Base-by-base conservation (phyloP, 2,888 invertebrate genomes). In the Portevinia maculata region DNA sequence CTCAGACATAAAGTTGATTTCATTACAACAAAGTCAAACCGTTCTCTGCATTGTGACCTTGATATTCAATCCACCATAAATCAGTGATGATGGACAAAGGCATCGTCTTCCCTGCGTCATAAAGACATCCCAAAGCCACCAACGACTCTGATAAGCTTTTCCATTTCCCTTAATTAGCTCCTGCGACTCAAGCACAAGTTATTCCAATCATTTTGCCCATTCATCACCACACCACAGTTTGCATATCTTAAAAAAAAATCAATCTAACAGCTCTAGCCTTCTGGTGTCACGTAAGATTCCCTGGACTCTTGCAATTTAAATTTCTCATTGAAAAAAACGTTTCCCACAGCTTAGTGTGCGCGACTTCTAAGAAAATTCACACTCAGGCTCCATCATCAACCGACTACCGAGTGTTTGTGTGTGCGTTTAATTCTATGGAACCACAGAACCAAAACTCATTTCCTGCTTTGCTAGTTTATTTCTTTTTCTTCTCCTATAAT, bases 361-460 rank as follows among this genome's bases (percentile, higher is more conserved):
- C 17, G 50, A 60, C 83, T 78, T 81, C 71, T 34, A 65, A 44
- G 75, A 52, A 78, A 71, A 73, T 71, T 71, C 67, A 73, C 78
- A 83, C 70, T 64, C 53, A 15, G n/a, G 30, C n/a, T 34, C 53
- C 50, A 32, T 9, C 8, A 69, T 59, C 69, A 52, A 67, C 44
- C 52, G 11, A 8, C 30, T 50, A 32, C 37, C 41, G 34, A 19
- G 41, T 24, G 53, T 32, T 17, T 46, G 32, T 52, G 34, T 62
- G 44, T 50, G 17, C 19, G 32, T 55, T 24, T 34, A 41, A 34
- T 69, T 81, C 81, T 76, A 64, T 50, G 69, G 75, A 65, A 83
- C 83, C 83, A 78, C 83, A 78, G 78, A 78, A 67, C 71, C 73
- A 52, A 44, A 62, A 73, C 65, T 83, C 78, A 83, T 83, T 83